A percentile compares a stretch with the other conserved stretches of the same genome.
phyloP scores from a whole-genome alignment of 2,888 invertebrate species.

The Microdon myrmicae region DNA sequence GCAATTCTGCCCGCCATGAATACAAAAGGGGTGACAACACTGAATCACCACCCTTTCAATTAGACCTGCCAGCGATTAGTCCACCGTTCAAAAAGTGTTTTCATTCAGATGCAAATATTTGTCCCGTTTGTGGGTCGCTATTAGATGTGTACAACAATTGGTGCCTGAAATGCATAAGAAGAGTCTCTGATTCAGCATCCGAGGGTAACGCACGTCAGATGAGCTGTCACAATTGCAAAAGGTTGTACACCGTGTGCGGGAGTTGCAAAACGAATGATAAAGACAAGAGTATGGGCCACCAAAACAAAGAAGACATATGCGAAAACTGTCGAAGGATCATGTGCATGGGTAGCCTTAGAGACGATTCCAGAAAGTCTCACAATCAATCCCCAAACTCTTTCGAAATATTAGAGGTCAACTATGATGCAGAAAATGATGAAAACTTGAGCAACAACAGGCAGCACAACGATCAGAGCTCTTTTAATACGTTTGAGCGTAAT shows the following conservation, averaged over 20 bases:
- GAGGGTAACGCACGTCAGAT: conserved; percentile 33
- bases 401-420: conserved; percentile 50
- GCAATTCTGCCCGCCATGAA: conserved; percentile 64
- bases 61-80: conserved; percentile 55
- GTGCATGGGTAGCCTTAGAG: conserved; percentile 62
- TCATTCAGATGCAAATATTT: conserved; percentile 60
- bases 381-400: conserved; percentile 54
- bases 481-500: conserved; percentile 60
- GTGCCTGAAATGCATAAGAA: conserved; percentile 61
- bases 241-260: conserved; percentile 59
- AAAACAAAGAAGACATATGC: conserved; percentile 62
- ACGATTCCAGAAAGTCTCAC: conserved; percentile 59
- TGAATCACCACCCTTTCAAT: conserved; percentile 53
- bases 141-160: conserved; percentile 61
- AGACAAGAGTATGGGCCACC: conserved; percentile 58
- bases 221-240: conserved; percentile 61
- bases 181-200: conserved; percentile 49
- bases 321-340: conserved; percentile 60
- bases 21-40: conserved; percentile 56
- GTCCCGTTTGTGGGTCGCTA: conserved; percentile 61
- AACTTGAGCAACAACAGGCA: conserved; percentile 28
- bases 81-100: conserved; percentile 58
- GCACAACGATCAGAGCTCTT: conserved; percentile 53
- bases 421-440: conserved; percentile 53
- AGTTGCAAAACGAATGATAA: conserved; percentile 59